Conservation (phyloP, 2,888 invertebrate genomes). For the Drosophila greeni region DNA sequence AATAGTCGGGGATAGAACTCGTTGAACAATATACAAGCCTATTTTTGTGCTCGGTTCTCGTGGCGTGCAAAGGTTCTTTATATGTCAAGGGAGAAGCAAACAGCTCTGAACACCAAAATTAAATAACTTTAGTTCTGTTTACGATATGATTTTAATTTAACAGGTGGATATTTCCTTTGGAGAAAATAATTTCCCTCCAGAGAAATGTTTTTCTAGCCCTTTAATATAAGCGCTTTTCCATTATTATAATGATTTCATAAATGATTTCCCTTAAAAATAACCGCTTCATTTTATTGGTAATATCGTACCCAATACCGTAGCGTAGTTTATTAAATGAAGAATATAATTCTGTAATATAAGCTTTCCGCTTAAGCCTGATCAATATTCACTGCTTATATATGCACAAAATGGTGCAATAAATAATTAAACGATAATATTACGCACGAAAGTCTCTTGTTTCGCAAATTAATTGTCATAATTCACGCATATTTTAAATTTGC, state of each 20-base stretch:
- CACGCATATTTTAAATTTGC: slow-evolving; percentile 43
- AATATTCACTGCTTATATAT: slow-evolving; percentile 36
- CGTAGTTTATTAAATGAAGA: slow-evolving; percentile 2
- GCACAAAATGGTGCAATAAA: slow-evolving; percentile 28
- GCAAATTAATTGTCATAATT: slow-evolving; percentile 46
- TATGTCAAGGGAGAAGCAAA: background rate
- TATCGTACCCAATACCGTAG: background rate
- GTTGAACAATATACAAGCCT: slow-evolving; percentile 42
- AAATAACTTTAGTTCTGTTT: background rate
- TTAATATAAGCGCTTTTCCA: background rate
- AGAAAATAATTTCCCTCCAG: too few relatives aligned
- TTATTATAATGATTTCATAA: background rate
- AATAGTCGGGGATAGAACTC: slow-evolving; percentile 7
- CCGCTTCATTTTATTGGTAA: background rate
- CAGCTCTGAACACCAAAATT: background rate
- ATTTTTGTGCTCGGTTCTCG: background rate
- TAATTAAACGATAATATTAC: slow-evolving; percentile 44
- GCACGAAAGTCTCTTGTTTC: slow-evolving; percentile 23
- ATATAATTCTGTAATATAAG: slow-evolving; percentile 16
- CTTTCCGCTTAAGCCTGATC: slow-evolving; percentile 24
- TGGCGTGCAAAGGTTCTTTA: background rate
- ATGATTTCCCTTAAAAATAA: background rate
- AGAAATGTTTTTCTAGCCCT: too few relatives aligned
- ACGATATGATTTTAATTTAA: background rate
- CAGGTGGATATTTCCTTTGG: too few relatives aligned